Conservation (phyloP, 2,888 invertebrate genomes). For the Beris chalybata region DNA sequence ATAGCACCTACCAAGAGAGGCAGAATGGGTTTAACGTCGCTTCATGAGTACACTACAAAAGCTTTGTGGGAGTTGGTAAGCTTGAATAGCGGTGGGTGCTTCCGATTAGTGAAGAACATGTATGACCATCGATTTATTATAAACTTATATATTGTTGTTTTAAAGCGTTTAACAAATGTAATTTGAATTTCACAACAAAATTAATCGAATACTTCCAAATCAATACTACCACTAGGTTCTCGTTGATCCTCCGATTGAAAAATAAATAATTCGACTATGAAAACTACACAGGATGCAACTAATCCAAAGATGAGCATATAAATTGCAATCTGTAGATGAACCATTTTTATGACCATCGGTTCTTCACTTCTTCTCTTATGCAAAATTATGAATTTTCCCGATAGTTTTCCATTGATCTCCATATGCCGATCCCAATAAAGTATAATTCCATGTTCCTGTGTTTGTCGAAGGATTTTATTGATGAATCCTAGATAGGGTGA, state of each 20-base stretch:
- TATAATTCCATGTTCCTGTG: slow-evolving; percentile 60
- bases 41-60: too few species aligned
- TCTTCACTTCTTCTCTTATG: slow-evolving; percentile 43
- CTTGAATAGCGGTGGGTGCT: too few species aligned
- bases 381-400: slow-evolving; percentile 38
- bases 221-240: not conserved
- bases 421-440: slow-evolving; percentile 52
- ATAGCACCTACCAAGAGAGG: too few species aligned
- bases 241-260: not conserved
- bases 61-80: too few species aligned
- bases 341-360: slow-evolving; percentile 47
- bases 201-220: not conserved
- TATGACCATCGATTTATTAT: too few species aligned
- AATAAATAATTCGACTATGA: slow-evolving; percentile 29
- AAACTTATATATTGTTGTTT: too few species aligned
- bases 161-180: too few species aligned
- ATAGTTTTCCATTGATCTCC: slow-evolving; percentile 44
- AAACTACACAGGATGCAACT: slow-evolving; percentile 37
- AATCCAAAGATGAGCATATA: slow-evolving; percentile 48
- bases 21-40: too few species aligned
- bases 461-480: slow-evolving; percentile 56
- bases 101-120: too few species aligned
- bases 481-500: slow-evolving; percentile 61
- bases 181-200: too few species aligned
- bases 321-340: slow-evolving; percentile 52